Percentiles rank a stretch among this genome's conserved stretches.
These are phyloP conservation scores for Callorhinus ursinus DNA, from an alignment of 2,113 vertebrate species.

Conservation along the genomic window DNA sequence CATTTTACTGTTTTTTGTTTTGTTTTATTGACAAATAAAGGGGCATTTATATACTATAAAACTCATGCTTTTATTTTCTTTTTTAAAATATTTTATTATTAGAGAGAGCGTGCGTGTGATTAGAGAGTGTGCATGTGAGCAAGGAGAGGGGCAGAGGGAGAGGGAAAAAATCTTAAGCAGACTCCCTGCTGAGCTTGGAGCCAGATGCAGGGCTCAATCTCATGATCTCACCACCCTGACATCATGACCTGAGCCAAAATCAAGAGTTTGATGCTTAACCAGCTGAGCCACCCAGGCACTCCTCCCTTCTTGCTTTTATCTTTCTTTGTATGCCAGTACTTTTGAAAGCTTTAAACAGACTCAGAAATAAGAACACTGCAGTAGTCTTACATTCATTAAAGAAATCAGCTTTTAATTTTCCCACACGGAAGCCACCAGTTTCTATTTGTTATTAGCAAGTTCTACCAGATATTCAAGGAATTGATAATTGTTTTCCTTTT, in stretches of 20 bases:
- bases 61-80: background rate
- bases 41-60: background rate
- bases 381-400: conserved; percentile 1
- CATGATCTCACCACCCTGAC: no score
- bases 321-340: background rate
- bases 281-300: background rate
- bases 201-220: no score
- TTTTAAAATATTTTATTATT: background rate
- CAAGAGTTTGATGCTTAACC: no score
- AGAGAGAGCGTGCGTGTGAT: background rate
- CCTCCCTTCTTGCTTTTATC: background rate
- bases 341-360: background rate
- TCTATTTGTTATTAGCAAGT: background rate
- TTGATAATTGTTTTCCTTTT: background rate
- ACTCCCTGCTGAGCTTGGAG: background rate
- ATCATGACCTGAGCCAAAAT: no score
- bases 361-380: background rate
- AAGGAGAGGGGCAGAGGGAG: background rate
- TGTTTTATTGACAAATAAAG: background rate
- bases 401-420: background rate
- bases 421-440: background rate
- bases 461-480: background rate
- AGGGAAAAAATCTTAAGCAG: background rate
- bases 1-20: background rate
- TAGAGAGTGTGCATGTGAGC: background rate